These are phyloP conservation scores for Drosophila persimilis DNA, from an alignment of 1,140 invertebrate species.

Conservation along the genomic window DNA sequence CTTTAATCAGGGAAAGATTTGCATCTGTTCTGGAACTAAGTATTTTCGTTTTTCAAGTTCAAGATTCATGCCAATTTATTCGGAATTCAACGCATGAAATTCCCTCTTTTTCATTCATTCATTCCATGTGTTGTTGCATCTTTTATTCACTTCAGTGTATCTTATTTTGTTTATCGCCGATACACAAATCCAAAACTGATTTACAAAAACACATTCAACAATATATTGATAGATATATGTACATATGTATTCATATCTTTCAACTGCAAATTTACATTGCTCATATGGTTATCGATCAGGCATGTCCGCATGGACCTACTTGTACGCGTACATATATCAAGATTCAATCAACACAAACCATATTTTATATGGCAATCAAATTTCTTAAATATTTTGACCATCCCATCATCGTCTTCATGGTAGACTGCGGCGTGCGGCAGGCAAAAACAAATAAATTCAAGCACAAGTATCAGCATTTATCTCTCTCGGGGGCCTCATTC, in stretches of 20 bases:
- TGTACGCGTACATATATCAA: slow-evolving; percentile 2
- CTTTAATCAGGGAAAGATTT: too few relatives aligned
- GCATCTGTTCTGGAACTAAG: too few relatives aligned
- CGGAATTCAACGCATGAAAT: too few relatives aligned
- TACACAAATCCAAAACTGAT: too few relatives aligned
- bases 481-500: slow-evolving; percentile 34
- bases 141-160: neutral
- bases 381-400: slow-evolving; percentile 58
- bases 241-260: too few relatives aligned
- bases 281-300: slow-evolving; percentile 20
- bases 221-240: neutral
- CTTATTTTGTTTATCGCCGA: slow-evolving; percentile 2
- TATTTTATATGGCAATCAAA: slow-evolving; percentile 55
- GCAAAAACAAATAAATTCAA: slow-evolving; percentile 41
- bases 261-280: slow-evolving; percentile 1
- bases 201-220: slow-evolving; percentile 10
- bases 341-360: slow-evolving; percentile 44
- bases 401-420: slow-evolving; percentile 37
- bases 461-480: slow-evolving; percentile 37
- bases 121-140: neutral
- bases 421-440: slow-evolving; percentile 29
- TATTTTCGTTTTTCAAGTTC: too few relatives aligned
- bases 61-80: too few relatives aligned
- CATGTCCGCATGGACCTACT: neutral
- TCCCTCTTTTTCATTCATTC: neutral